phyloP scores from a whole-genome alignment of 1,140 invertebrate species.

The Trichonephila clavata region DNA sequence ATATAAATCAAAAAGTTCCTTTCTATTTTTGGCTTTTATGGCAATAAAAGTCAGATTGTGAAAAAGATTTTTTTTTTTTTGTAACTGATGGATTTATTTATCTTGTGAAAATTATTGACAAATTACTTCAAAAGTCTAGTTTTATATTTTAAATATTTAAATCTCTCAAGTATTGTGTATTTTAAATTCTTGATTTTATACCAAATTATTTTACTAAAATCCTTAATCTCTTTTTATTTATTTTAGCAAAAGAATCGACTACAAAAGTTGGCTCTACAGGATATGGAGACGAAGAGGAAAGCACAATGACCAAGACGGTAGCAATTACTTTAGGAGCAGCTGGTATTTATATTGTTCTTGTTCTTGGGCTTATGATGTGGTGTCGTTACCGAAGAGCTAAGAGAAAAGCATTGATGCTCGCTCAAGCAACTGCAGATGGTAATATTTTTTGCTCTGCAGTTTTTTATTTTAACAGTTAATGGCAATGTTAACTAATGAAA shows the following conservation, averaged over 20 bases:
- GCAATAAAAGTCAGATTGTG: too few relatives aligned
- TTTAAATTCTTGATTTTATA: too few relatives aligned
- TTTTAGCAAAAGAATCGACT: constrained; percentile 31
- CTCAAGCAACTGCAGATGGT: constrained; percentile 78
- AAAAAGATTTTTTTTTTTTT: too few relatives aligned
- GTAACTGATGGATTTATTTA: too few relatives aligned
- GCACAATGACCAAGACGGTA: constrained; percentile 91
- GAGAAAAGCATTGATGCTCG: constrained; percentile 83
- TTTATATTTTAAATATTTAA: too few relatives aligned
- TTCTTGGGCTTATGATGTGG: constrained; percentile 95
- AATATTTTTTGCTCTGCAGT: not conserved
- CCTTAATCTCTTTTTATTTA: not conserved
- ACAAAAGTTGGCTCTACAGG: constrained; percentile 52
- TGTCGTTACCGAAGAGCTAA: constrained; percentile 89
- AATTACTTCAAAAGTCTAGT: too few relatives aligned
- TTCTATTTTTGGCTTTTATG: too few relatives aligned
- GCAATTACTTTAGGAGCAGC: constrained; percentile 95
- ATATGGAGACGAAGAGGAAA: constrained; percentile 77
- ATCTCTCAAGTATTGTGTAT: too few relatives aligned
- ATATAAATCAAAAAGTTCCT: too few relatives aligned
- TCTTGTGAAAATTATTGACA: too few relatives aligned
- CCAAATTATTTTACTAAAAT: too few relatives aligned
- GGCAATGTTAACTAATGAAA: too few relatives aligned
- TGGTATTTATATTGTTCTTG: constrained; percentile 93
- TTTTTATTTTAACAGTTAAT: not conserved